Conservation (phyloP, 1,140 invertebrate genomes). For the Macrostomum lignano region DNA sequence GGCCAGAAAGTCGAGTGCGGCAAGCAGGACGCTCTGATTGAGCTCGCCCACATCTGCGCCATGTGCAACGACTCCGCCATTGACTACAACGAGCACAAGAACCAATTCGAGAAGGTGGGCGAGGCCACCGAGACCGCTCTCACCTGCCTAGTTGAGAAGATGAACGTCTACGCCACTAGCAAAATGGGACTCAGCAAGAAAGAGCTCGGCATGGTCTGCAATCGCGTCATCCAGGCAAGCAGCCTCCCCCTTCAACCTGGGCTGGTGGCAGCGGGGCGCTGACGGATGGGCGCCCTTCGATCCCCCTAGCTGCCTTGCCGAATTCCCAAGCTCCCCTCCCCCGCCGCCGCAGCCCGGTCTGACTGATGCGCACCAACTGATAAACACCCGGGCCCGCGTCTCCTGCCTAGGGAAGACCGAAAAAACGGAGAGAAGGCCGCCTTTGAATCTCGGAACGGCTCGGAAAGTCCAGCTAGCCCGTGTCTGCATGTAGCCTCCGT, state of each 20-base stretch:
- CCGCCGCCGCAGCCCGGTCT: no score
- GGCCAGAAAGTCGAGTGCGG: constrained; percentile 41
- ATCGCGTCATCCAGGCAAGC: constrained; percentile 52
- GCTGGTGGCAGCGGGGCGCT: no score
- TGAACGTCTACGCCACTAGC: constrained; percentile 59
- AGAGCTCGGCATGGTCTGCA: constrained; percentile 59
- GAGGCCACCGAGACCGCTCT: constrained; percentile 97
- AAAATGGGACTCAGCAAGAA: constrained; percentile 66
- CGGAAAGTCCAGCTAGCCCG: no score
- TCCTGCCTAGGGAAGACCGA: no score
- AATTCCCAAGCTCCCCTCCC: no score
- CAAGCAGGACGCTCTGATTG: constrained; percentile 64
- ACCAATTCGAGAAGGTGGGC: constrained; percentile 52
- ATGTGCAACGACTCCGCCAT: constrained; percentile 99
- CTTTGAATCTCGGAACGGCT: no score
- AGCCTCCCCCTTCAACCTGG: no score
- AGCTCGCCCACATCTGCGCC: constrained; percentile 74
- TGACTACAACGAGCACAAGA: constrained; percentile 67
- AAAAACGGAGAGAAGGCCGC: no score
- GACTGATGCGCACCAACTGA: constrained; percentile 33
- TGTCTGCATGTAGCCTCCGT: no score
- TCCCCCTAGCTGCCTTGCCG: no score
- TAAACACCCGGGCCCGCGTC: no score
- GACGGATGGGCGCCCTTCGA: no score
- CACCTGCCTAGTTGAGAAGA: constrained; percentile 84